These are phyloP conservation scores for Ophonus ardosiacus DNA, from an alignment of 2,888 invertebrate species.

Conservation along the genomic window DNA sequence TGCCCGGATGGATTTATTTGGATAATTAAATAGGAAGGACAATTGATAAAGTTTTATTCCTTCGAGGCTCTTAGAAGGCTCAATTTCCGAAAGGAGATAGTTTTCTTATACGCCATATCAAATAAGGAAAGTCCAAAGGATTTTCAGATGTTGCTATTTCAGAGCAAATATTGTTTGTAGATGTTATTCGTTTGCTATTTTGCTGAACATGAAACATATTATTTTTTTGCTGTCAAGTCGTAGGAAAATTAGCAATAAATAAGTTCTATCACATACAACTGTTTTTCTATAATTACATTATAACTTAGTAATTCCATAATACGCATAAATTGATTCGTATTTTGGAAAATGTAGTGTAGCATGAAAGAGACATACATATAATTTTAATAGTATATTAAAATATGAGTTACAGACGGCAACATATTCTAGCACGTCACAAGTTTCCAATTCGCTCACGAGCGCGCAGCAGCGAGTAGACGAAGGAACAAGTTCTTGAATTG, in stretches of 20 bases:
- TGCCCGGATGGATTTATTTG: slow-evolving; percentile 9
- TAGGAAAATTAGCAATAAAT: background rate
- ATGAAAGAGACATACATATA: too few species aligned
- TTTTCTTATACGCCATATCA: background rate
- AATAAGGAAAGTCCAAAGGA: background rate
- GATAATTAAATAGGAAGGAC: slow-evolving; percentile 20
- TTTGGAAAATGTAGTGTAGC: too few species aligned
- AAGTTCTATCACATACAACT: background rate
- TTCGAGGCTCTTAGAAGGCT: background rate
- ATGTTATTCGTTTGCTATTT: background rate
- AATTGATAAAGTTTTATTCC: slow-evolving; percentile 30
- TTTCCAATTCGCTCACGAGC: too few species aligned
- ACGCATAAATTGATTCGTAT: too few species aligned
- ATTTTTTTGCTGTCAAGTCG: background rate
- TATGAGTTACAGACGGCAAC: too few species aligned
- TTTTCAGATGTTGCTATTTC: background rate
- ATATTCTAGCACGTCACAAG: too few species aligned
- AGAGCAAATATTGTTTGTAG: background rate
- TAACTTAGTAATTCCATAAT: too few species aligned
- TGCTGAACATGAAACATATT: background rate
- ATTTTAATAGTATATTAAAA: too few species aligned
- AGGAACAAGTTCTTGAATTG: too few species aligned
- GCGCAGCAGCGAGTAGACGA: too few species aligned
- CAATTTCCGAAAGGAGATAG: background rate
- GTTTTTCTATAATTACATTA: too few species aligned